Evolutionary conservation across 2,113 vertebrate genomes (phyloP).

Genomic region (Dunckerocampus dactyliophorus): DNA sequence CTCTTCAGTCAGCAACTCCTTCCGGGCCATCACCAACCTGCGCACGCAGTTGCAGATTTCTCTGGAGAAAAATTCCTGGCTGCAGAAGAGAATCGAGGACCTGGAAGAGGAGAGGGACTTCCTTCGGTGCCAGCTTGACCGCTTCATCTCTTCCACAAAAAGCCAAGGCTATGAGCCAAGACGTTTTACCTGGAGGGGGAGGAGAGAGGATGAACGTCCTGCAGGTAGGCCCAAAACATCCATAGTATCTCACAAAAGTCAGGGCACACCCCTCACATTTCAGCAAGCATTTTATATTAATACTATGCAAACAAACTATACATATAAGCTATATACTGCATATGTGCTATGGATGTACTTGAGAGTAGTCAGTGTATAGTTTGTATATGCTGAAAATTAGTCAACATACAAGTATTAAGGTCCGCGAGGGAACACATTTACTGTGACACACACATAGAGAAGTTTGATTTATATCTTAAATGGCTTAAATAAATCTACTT

Average conservation of each 20-base stretch:
- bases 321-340: too few relatives aligned
- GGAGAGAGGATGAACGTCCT: conserved; percentile 66
- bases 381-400: too few relatives aligned
- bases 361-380: too few relatives aligned
- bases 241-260: background rate
- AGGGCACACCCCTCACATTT: too few relatives aligned
- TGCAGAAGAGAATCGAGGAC: conserved; percentile 87
- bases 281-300: too few relatives aligned
- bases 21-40: conserved; percentile 77
- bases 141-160: conserved; percentile 84
- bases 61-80: conserved; percentile 85
- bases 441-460: too few relatives aligned
- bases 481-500: too few relatives aligned
- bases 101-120: conserved; percentile 89
- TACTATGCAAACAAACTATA: too few relatives aligned
- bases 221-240: conserved; percentile 40
- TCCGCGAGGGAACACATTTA: too few relatives aligned
- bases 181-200: conserved; percentile 71
- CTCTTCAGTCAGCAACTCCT: conserved; percentile 68
- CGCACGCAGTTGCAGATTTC: conserved; percentile 87
- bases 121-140: conserved; percentile 84
- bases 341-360: too few relatives aligned
- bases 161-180: conserved; percentile 73
- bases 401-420: too few relatives aligned
- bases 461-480: too few relatives aligned